Evolutionary conservation across 2,113 vertebrate species (phyloP).

Genomic region (Ancistrus triradiatus): DNA sequence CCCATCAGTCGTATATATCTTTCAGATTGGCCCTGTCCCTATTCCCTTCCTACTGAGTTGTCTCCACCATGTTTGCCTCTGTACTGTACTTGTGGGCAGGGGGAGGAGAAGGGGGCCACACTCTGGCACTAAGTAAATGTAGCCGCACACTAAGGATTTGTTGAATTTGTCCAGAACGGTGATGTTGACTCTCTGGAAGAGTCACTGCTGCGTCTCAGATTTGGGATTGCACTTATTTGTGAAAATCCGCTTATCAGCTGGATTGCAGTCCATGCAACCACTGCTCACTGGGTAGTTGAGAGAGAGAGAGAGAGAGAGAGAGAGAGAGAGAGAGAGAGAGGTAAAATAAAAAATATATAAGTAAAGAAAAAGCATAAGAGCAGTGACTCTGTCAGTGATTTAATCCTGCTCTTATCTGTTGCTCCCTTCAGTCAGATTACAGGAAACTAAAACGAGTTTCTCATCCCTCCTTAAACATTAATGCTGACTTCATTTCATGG

Average conservation of each 20-base stretch:
- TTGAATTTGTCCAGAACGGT: conserved; percentile 85
- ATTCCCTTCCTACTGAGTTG: conserved; percentile 12
- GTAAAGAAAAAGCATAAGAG: conserved; percentile 18
- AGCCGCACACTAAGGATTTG: conserved; percentile 38
- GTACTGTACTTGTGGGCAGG: conserved; percentile 1
- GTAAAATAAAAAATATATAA: conserved; percentile 19
- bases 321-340: conserved; percentile 1
- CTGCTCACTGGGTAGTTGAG: conserved; percentile 83
- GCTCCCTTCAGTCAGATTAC: conserved; percentile 33
- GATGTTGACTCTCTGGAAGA: conserved; percentile 83
- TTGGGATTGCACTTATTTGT: conserved; percentile 86
- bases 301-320: conserved; percentile 48
- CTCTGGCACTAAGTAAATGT: conserved; percentile 36
- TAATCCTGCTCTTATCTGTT: conserved; percentile 40
- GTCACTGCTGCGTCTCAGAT: conserved; percentile 85
- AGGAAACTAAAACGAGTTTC: not conserved
- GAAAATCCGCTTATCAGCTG: conserved; percentile 85
- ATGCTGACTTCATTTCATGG: conserved; percentile 27
- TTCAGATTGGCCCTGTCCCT: conserved; percentile 16
- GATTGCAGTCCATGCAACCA: conserved; percentile 85
- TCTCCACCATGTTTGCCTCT: conserved; percentile 7
- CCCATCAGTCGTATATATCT: conserved; percentile 23
- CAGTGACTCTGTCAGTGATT: not conserved
- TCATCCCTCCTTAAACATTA: conserved; percentile 18
- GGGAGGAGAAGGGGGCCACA: conserved; percentile 9